phyloP scores from a whole-genome alignment of 1,140 invertebrate genomes.

The Aphidius gifuensis region DNA sequence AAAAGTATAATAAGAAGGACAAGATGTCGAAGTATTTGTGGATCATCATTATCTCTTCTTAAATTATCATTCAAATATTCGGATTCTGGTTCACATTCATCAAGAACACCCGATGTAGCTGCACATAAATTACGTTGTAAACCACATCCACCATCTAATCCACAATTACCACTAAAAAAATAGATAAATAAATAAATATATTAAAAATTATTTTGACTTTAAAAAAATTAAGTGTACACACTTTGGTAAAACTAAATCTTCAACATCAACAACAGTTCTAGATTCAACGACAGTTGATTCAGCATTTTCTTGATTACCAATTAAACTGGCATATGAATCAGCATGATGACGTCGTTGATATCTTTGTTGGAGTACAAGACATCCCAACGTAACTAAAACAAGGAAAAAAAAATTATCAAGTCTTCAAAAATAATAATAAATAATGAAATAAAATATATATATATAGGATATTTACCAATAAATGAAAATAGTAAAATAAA shows the following conservation, averaged over 20 bases:
- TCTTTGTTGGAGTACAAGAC: slow-evolving; percentile 72
- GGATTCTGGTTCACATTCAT: slow-evolving; percentile 36
- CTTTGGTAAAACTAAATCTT: slow-evolving; percentile 61
- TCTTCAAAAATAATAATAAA: slow-evolving; percentile 6
- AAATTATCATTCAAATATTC: slow-evolving; percentile 33
- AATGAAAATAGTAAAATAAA: slow-evolving; percentile 66
- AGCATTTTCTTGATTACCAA: slow-evolving; percentile 36
- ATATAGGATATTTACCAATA: slow-evolving; percentile 55
- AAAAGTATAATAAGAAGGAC: slow-evolving; percentile 78
- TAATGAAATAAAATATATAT: not conserved
- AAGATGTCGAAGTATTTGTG: slow-evolving; percentile 78
- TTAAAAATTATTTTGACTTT: slow-evolving; percentile 3
- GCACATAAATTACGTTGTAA: slow-evolving; percentile 31
- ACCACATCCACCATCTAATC: slow-evolving; percentile 40
- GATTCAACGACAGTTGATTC: slow-evolving; percentile 34
- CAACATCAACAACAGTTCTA: slow-evolving; percentile 64
- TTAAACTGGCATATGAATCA: slow-evolving; percentile 45
- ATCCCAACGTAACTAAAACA: slow-evolving; percentile 63
- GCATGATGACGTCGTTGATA: slow-evolving; percentile 53
- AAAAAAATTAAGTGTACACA: slow-evolving; percentile 12
- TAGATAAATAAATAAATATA: not conserved
- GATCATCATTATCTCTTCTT: slow-evolving; percentile 55
- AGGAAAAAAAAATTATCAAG: slow-evolving; percentile 36
- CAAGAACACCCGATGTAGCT: slow-evolving; percentile 26
- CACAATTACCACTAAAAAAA: slow-evolving; percentile 32